Conservation (phyloP, 2,113 vertebrate genomes). For the Pagrus major region DNA sequence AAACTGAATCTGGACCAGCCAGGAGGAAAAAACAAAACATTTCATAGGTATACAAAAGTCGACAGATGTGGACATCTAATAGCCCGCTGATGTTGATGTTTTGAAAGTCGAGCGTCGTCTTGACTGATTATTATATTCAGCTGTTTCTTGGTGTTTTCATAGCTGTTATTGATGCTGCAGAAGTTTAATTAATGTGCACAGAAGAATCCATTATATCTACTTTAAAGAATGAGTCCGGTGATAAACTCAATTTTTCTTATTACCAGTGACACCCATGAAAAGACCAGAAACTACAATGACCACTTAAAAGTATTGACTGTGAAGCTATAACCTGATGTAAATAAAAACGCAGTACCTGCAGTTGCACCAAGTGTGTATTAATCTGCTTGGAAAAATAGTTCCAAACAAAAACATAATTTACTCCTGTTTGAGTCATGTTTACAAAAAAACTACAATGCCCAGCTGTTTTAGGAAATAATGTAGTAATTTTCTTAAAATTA, state of each 20-base stretch:
- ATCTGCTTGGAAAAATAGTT: not conserved
- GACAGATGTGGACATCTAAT: not conserved
- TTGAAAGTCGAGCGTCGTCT: not conserved
- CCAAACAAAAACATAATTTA: too few species aligned
- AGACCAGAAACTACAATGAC: not conserved
- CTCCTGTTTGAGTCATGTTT: too few species aligned
- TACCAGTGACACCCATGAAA: not conserved
- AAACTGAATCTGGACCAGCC: not conserved
- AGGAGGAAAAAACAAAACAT: not conserved
- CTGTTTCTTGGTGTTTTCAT: not conserved
- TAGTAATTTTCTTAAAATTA: too few species aligned
- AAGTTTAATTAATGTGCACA: not conserved
- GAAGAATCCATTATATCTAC: not conserved
- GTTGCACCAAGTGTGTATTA: not conserved
- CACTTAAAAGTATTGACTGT: not conserved
- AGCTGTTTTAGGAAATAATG: too few species aligned
- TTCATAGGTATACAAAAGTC: not conserved
- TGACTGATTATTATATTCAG: slow-evolving; percentile 12
- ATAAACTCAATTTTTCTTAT: not conserved
- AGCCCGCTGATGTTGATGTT: slow-evolving; percentile 7
- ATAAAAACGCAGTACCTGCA: not conserved
- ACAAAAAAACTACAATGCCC: too few species aligned
- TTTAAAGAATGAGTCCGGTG: not conserved
- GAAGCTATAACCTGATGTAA: not conserved
- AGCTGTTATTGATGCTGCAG: not conserved